A percentile compares a stretch with the other conserved stretches of the same genome.
Conservation (phyloP, 2,888 invertebrate species). For the Hoplodrina ambigua region DNA sequence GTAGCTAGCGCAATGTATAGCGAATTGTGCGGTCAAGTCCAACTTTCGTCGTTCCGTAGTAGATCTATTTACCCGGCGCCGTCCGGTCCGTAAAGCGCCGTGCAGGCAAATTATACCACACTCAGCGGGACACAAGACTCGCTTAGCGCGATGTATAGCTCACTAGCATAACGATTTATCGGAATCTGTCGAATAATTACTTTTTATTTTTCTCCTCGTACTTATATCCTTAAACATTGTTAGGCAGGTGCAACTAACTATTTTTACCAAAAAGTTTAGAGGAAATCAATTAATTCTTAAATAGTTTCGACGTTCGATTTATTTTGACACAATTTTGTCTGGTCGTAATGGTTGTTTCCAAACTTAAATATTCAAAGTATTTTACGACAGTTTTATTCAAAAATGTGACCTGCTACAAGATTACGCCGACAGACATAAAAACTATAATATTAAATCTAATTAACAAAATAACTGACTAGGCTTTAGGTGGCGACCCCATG, state of each 20-base stretch:
- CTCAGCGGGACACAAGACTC: constrained; percentile 78
- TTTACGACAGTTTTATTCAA: constrained; percentile 37
- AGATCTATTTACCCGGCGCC: constrained; percentile 34
- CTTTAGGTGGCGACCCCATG: constrained; percentile 28
- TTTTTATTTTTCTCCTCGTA: constrained; percentile 42
- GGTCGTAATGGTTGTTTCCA: neutral
- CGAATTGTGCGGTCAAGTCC: neutral
- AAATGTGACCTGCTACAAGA: constrained; percentile 24
- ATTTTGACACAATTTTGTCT: neutral
- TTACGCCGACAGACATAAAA: constrained; percentile 34
- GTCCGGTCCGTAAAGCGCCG: constrained; percentile 39
- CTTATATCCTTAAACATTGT: constrained; percentile 34
- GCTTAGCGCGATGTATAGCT: constrained; percentile 80
- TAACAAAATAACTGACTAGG: constrained; percentile 36
- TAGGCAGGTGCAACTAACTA: constrained; percentile 17
- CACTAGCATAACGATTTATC: constrained; percentile 75
- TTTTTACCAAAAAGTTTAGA: neutral
- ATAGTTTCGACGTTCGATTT: constrained; percentile 12
- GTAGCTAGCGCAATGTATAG: constrained; percentile 29
- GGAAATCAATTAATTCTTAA: constrained; percentile 12
- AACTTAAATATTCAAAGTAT: neutral
- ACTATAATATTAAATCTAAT: constrained; percentile 42
- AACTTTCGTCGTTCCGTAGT: constrained; percentile 35
- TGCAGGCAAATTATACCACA: constrained; percentile 81
- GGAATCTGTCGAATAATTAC: constrained; percentile 58